phyloP scores from a whole-genome alignment of 2,113 vertebrate genomes.

The Lucifuga dentata region DNA sequence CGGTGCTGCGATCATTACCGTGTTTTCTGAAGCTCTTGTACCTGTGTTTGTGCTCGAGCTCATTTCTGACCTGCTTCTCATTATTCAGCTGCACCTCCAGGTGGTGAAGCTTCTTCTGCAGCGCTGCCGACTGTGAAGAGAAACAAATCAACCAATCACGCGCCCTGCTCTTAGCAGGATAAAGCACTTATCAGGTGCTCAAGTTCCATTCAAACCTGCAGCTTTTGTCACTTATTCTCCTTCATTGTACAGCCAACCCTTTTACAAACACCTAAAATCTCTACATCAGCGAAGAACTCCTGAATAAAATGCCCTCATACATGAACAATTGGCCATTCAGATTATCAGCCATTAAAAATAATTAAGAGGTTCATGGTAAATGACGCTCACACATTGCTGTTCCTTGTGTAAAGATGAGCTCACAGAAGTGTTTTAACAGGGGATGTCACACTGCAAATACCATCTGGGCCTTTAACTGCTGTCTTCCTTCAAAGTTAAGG shows the following conservation, averaged over 20 bases:
- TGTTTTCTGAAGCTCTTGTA: conserved; percentile 8
- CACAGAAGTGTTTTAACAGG: not conserved
- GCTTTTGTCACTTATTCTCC: too few species aligned
- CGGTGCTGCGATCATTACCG: too few species aligned
- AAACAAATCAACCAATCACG: not conserved
- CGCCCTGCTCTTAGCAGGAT: not conserved
- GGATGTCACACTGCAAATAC: not conserved
- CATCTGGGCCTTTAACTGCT: too few species aligned
- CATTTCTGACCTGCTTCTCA: conserved; percentile 93
- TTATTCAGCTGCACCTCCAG: conserved; percentile 91
- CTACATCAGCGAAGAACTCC: too few species aligned
- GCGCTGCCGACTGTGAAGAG: conserved; percentile 78
- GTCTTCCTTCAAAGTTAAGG: not conserved
- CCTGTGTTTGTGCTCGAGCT: conserved; percentile 90
- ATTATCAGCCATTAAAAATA: too few species aligned
- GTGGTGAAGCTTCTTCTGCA: conserved; percentile 90
- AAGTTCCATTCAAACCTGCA: not conserved
- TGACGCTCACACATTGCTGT: too few species aligned
- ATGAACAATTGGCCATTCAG: too few species aligned
- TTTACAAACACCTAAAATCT: too few species aligned
- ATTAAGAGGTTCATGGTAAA: too few species aligned
- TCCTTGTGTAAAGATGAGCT: too few species aligned
- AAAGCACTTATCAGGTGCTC: not conserved
- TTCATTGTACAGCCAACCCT: too few species aligned
- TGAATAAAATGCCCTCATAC: too few species aligned